Conservation (phyloP, 1,140 invertebrate genomes). For the Listronotus oregonensis region DNA sequence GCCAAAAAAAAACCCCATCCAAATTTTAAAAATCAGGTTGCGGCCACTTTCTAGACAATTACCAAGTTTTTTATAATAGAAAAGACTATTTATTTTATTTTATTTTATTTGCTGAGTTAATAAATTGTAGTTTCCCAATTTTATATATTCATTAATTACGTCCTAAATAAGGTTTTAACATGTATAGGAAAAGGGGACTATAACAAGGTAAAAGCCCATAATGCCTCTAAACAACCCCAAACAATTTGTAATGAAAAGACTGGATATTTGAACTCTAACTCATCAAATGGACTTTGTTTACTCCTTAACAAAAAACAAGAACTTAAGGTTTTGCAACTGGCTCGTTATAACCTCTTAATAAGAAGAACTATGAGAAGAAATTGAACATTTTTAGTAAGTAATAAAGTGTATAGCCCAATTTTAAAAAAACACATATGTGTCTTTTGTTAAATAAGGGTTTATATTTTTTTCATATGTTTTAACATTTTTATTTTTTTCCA, state of each 20-base stretch:
- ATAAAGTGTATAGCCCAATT: no score
- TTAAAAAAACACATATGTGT: no score
- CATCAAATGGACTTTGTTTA: conserved; percentile 72
- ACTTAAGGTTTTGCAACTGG: conserved; percentile 75
- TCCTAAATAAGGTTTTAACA: no score
- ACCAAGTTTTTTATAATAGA: no score
- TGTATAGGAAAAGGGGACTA: conserved; percentile 79
- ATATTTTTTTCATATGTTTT: no score
- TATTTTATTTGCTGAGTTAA: no score
- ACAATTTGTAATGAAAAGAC: conserved; percentile 41
- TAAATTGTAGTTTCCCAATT: conserved; percentile 3
- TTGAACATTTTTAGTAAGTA: conserved; percentile 67
- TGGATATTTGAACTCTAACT: conserved; percentile 23
- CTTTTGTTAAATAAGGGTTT: no score
- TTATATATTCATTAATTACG: neutral
- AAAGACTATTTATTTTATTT: no score
- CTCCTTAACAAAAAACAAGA: conserved; percentile 78
- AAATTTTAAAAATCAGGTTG: no score
- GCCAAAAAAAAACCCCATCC: no score
- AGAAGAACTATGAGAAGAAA: conserved; percentile 70
- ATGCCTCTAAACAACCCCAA: conserved; percentile 39
- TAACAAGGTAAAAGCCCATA: conserved; percentile 68
- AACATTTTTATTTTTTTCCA: no score
- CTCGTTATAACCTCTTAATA: conserved; percentile 73
- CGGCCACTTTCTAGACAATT: no score